phyloP scores from a whole-genome alignment of 2,888 invertebrate genomes.

The Brachycybe producta region DNA sequence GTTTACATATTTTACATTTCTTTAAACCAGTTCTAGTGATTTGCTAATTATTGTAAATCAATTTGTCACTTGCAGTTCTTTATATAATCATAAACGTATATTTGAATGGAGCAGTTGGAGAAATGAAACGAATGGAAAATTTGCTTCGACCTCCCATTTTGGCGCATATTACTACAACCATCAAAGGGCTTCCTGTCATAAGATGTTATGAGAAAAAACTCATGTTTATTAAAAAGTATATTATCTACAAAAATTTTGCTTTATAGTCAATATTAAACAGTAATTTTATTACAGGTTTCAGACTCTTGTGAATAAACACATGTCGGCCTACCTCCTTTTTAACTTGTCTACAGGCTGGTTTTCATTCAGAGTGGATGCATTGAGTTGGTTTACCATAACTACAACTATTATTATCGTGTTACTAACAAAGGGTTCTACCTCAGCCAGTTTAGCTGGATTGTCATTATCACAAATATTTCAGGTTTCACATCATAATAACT shows the following conservation, averaged over 20 bases:
- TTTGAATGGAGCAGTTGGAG: slow-evolving; percentile 28
- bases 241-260: background rate
- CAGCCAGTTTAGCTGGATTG: slow-evolving; percentile 38
- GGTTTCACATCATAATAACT: too few relatives aligned
- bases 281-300: slow-evolving; percentile 33
- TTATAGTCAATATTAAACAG: slow-evolving; percentile 4
- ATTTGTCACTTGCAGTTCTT: slow-evolving; percentile 3
- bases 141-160: slow-evolving; percentile 40
- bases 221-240: slow-evolving; percentile 32
- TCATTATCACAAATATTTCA: slow-evolving; percentile 41
- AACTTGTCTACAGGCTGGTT: slow-evolving; percentile 37
- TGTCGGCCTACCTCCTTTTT: slow-evolving; percentile 35
- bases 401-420: slow-evolving; percentile 37
- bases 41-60: too few relatives aligned
- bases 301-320: slow-evolving; percentile 34
- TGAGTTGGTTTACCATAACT: slow-evolving; percentile 33
- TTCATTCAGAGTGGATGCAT: slow-evolving; percentile 35
- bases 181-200: slow-evolving; percentile 40
- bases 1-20: background rate
- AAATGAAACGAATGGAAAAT: slow-evolving; percentile 38
- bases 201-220: slow-evolving; percentile 37
- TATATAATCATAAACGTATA: slow-evolving; percentile 2
- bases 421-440: slow-evolving; percentile 30
- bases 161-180: slow-evolving; percentile 39
- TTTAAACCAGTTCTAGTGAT: background rate